phyloP scores from a whole-genome alignment of 1,140 invertebrate species.

The Philotrypesis tridentata region DNA sequence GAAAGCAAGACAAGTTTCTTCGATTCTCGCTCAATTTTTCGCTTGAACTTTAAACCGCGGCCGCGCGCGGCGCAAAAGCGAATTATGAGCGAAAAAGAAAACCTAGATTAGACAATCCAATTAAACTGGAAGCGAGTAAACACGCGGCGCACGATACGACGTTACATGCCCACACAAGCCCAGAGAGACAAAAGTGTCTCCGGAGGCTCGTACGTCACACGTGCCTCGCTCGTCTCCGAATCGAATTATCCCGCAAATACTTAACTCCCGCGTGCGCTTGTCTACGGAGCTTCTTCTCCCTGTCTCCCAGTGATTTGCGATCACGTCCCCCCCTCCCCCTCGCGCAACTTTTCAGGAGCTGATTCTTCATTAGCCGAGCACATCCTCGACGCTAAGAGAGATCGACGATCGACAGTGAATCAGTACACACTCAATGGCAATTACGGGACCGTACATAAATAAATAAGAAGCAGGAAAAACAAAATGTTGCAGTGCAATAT shows the following conservation, averaged over 20 bases:
- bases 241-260: conserved; percentile 36
- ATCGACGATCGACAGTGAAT: conserved; percentile 22
- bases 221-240: background rate
- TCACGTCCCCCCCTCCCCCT: background rate
- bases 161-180: too few species aligned
- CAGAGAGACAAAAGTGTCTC: background rate
- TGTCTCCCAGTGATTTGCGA: conserved; percentile 5
- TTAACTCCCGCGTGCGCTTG: conserved; percentile 1
- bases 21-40: too few species aligned
- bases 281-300: background rate
- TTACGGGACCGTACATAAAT: too few species aligned
- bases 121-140: background rate
- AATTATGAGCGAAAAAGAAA: background rate
- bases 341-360: conserved; percentile 41
- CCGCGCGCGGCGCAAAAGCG: too few species aligned
- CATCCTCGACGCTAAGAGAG: background rate
- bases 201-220: conserved; percentile 9
- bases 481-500: too few species aligned
- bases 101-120: background rate
- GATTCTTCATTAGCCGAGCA: conserved; percentile 21
- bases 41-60: too few species aligned
- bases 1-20: too few species aligned
- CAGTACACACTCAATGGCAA: too few species aligned
- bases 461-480: too few species aligned
- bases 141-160: too few species aligned